Conservation (phyloP, 1,140 invertebrate species). For the Apis mellifera region DNA sequence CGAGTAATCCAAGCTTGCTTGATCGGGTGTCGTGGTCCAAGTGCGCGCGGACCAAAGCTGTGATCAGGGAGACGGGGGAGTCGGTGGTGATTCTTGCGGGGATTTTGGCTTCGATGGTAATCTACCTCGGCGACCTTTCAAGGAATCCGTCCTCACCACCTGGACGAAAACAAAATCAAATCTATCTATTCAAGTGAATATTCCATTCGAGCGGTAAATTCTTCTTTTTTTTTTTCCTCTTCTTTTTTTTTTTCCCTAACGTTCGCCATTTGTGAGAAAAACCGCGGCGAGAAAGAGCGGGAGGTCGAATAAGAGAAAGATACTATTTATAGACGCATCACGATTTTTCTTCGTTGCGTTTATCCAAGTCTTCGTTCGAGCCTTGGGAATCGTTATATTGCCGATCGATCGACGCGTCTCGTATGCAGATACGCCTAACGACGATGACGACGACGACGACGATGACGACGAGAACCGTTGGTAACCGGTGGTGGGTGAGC, state of each 20-base stretch:
- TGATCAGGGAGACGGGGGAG: slow-evolving; percentile 95
- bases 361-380: not conserved
- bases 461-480: not conserved
- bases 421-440: slow-evolving; percentile 40
- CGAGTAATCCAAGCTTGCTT: slow-evolving; percentile 94
- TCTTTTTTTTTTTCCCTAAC: not conserved
- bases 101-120: slow-evolving; percentile 99
- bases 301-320: not conserved
- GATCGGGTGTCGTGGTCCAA: slow-evolving; percentile 96
- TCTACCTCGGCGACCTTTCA: slow-evolving; percentile 97
- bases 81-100: slow-evolving; percentile 95
- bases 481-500: slow-evolving; percentile 9
- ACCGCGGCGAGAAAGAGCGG: not conserved
- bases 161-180: slow-evolving; percentile 25
- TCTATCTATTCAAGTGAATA: slow-evolving; percentile 19
- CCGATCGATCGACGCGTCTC: slow-evolving; percentile 44
- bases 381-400: slow-evolving; percentile 11
- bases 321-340: slow-evolving; percentile 26
- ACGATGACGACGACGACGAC: not conserved
- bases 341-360: slow-evolving; percentile 15
- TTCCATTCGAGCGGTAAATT: slow-evolving; percentile 18
- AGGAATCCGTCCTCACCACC: slow-evolving; percentile 95
- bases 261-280: slow-evolving; percentile 10
- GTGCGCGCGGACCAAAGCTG: slow-evolving; percentile 95
- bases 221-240: not conserved